These are phyloP conservation scores for Theropithecus gelada DNA, from an alignment of 2,113 vertebrate genomes.

Conservation along the genomic window DNA sequence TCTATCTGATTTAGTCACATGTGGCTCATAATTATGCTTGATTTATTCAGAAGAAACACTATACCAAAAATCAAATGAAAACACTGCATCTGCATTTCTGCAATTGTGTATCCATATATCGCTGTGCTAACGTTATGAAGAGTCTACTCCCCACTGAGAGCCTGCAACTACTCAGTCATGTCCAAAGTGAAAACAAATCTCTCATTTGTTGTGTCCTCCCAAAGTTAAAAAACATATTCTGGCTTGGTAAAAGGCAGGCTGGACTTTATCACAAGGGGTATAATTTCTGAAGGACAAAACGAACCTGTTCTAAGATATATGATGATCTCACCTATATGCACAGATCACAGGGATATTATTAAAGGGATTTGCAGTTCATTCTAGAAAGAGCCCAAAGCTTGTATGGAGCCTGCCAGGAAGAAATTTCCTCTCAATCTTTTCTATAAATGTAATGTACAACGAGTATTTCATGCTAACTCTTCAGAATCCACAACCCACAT, in stretches of 20 bases:
- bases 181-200: background rate
- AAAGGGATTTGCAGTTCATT: background rate
- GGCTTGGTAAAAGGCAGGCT: background rate
- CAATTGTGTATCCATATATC: background rate
- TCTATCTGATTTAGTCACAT: background rate
- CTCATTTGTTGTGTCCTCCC: background rate
- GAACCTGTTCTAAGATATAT: background rate
- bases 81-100: background rate
- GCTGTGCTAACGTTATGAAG: background rate
- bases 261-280: background rate
- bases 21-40: constrained; percentile 12
- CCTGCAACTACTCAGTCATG: background rate
- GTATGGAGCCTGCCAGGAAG: background rate
- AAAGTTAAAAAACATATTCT: background rate
- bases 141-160: background rate
- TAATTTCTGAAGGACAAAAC: background rate
- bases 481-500: constrained; percentile 2
- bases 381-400: background rate
- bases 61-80: constrained; percentile 13
- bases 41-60: constrained; percentile 34
- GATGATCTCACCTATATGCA: background rate
- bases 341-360: background rate
- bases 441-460: constrained; percentile 20
- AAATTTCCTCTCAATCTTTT: constrained; percentile 45
- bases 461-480: constrained; percentile 15